These are phyloP conservation scores for Corvus cornix DNA, from an alignment of 2,113 vertebrate genomes.

Conservation along the genomic window DNA sequence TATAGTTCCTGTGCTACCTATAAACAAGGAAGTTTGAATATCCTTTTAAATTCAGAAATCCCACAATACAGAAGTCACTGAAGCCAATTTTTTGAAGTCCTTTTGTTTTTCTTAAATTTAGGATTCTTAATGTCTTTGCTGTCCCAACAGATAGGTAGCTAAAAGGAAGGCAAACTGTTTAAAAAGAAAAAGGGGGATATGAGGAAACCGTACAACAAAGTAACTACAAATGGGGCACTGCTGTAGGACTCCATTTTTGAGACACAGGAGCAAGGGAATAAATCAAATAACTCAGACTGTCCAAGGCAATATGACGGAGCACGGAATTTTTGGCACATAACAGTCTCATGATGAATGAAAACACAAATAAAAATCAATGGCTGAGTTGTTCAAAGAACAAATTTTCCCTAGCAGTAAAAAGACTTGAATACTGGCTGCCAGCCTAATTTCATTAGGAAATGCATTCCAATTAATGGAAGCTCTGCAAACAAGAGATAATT, in stretches of 20 bases:
- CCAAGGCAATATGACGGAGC: constrained; percentile 32
- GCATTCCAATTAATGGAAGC: constrained; percentile 65
- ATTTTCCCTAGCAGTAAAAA: constrained; percentile 65
- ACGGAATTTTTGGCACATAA: constrained; percentile 53
- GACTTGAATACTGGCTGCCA: constrained; percentile 61
- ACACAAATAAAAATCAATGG: constrained; percentile 71
- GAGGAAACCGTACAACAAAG: neutral
- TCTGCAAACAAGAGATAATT: constrained; percentile 68
- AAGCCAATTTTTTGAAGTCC: neutral
- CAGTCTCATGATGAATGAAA: constrained; percentile 67
- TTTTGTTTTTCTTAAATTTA: neutral
- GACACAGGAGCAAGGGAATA: neutral
- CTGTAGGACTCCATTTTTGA: constrained; percentile 32
- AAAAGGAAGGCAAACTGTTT: neutral
- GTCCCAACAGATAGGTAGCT: neutral
- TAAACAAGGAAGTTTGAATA: neutral
- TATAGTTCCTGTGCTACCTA: neutral
- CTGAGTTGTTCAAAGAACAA: constrained; percentile 60
- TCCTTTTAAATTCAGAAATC: neutral
- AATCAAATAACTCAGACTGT: constrained; percentile 56
- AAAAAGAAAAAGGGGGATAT: neutral
- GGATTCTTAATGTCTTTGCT: neutral
- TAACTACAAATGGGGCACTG: constrained; percentile 1
- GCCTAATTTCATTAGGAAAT: constrained; percentile 71
- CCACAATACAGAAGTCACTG: neutral